These are phyloP conservation scores for Petrolisthes manimaculis DNA, from an alignment of 2,888 invertebrate species.

Conservation along the genomic window DNA sequence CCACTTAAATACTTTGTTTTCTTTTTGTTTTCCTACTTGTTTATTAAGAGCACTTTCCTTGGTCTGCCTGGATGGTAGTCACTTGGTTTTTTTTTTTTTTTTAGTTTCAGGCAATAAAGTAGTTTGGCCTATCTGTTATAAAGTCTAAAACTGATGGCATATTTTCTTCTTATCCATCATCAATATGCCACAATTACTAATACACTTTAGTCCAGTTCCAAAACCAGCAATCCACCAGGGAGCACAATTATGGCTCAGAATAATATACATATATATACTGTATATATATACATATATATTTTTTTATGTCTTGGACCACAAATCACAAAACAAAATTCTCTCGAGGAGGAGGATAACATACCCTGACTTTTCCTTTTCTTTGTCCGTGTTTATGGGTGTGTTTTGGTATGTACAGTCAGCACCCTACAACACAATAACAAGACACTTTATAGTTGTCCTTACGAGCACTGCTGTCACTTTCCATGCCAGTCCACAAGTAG, in stretches of 20 bases:
- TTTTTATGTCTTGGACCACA: neutral
- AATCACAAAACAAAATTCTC: conserved; percentile 23
- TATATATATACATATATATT: conserved; percentile 14
- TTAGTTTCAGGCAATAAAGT: conserved; percentile 29
- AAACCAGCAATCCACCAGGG: conserved; percentile 1
- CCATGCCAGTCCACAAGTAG: conserved; percentile 61
- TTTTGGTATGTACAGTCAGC: conserved; percentile 31
- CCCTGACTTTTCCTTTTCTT: conserved; percentile 20
- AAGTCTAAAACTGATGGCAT: conserved; percentile 20
- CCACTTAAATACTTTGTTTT: conserved; percentile 28
- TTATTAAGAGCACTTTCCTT: conserved; percentile 53
- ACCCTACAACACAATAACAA: neutral
- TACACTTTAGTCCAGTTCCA: neutral
- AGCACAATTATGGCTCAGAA: conserved; percentile 38
- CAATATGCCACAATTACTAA: neutral
- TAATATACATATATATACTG: conserved; percentile 20
- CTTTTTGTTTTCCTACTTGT: conserved; percentile 39
- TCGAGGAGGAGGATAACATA: conserved; percentile 7
- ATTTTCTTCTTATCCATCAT: conserved; percentile 9
- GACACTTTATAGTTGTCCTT: neutral
- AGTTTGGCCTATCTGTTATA: conserved; percentile 18
- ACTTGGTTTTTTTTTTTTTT: conserved; percentile 26
- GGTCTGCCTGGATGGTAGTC: conserved; percentile 38
- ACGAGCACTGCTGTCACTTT: conserved; percentile 26
- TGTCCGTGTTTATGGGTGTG: conserved; percentile 17